Evolutionary conservation across 92 coral and sea anemone genomes (phyloP).

Genomic region (Porites evermanni): DNA sequence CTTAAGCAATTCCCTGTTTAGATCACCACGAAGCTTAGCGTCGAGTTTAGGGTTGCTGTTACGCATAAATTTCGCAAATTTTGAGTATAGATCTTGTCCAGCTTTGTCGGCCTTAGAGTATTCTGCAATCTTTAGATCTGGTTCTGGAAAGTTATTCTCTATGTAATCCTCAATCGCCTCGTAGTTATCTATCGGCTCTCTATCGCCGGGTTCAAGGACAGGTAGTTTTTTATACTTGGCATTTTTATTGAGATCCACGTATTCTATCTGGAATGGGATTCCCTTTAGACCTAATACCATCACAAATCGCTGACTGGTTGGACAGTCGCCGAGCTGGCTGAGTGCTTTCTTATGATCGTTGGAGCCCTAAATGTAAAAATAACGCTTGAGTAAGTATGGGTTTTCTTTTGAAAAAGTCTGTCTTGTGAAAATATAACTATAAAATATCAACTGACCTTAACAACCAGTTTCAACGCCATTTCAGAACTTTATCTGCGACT

Average conservation of each 20-base stretch:
- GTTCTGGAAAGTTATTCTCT: slow-evolving; percentile 58
- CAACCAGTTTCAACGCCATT: slow-evolving; percentile 38
- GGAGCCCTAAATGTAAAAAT: slow-evolving; percentile 60
- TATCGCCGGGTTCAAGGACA: slow-evolving; percentile 54
- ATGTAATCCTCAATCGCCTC: slow-evolving; percentile 56
- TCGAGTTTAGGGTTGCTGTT: slow-evolving; percentile 20
- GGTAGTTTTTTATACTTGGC: slow-evolving; percentile 44
- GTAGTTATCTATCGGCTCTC: slow-evolving; percentile 54
- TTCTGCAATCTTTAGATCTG: slow-evolving; percentile 7
- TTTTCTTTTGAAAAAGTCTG: neutral
- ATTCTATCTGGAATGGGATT: slow-evolving; percentile 16
- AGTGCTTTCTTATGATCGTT: slow-evolving; percentile 49
- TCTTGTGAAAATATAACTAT: neutral
- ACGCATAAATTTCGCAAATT: slow-evolving; percentile 69
- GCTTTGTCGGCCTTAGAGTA: slow-evolving; percentile 23
- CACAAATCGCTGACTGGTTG: slow-evolving; percentile 67
- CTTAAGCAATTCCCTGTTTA: slow-evolving; percentile 47
- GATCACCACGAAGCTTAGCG: neutral
- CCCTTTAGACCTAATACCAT: slow-evolving; percentile 64
- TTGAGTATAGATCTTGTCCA: slow-evolving; percentile 48
- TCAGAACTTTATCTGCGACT: neutral
- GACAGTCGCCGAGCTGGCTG: slow-evolving; percentile 60
- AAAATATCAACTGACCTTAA: slow-evolving; percentile 22
- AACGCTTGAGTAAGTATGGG: neutral
- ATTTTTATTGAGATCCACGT: slow-evolving; percentile 57